Base-by-base conservation (phyloP, 1,140 invertebrate species). In the Monomorium pharaonis region DNA sequence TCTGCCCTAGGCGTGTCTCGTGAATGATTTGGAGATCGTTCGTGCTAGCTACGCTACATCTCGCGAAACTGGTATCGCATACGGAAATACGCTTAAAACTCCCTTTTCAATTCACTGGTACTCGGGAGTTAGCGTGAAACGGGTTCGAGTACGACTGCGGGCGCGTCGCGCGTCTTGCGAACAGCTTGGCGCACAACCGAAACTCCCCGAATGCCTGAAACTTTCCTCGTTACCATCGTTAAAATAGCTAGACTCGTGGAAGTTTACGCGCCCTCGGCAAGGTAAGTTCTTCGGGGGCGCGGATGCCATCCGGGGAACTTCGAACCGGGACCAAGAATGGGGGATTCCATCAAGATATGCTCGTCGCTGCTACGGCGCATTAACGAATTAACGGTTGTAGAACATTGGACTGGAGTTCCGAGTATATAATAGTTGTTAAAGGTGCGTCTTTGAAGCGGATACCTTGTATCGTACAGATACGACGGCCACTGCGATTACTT, bases 361-460 rank as follows among this genome's bases (percentile, higher is more conserved):
- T 67, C 75, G 37, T 51, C 60, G 47, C 81, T 62, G 56, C 27
- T n/a, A 54, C 21, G 16, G 27, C 58, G 44, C 51, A 84, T 85
- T 85, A 85, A 85, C 62, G 62, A 85, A 80, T 85, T 78, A 84
- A 85, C 62, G 75, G 49, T 58, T 9, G 37, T 56, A 27, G 58
- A 75, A 74, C 18, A 21, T 56, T 85, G 14, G 67, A 30, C n/a
- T 67, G 21, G 18, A 67, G 60, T 65, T 74, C 69, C 70, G 77
- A 62, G 21, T 24, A 83, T 24, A 83, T 83, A 78, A 65, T 62
- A 16, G 62, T 62, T 18, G 54, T 88, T 88, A 80, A 88, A 62
- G 84, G 74, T 81, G n/a, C n/a, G 65, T 75, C 86, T 85, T 85
- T 72, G 83, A 85, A 67, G 47, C 49, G 77, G 86, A 86, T 67